Conservation (phyloP, 1,140 invertebrate species). For the Euura saliciscinereae region DNA sequence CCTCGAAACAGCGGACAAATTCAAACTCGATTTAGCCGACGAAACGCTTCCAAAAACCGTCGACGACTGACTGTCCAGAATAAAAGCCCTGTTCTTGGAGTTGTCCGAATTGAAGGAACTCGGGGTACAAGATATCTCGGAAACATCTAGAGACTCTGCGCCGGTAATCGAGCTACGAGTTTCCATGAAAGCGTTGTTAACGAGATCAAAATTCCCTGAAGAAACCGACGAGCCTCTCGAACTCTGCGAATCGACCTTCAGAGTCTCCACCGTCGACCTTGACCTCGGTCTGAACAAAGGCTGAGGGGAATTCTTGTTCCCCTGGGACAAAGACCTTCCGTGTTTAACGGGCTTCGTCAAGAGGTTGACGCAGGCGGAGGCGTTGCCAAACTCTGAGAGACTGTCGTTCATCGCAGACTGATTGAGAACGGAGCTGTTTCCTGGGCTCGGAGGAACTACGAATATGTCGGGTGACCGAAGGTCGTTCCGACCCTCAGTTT, state of each 20-base stretch:
- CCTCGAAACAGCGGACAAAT: conserved; percentile 17
- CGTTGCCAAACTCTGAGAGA: conserved; percentile 30
- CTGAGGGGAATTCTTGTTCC: conserved; percentile 18
- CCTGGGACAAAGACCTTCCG: conserved; percentile 38
- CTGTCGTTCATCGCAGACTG: conserved; percentile 46
- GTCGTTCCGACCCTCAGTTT: too few species aligned
- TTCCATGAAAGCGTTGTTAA: conserved; percentile 25
- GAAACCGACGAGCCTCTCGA: too few species aligned
- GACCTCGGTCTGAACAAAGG: conserved; percentile 15
- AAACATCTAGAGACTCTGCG: background rate
- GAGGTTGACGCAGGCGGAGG: background rate
- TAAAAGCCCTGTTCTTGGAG: conserved; percentile 30
- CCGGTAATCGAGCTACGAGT: background rate
- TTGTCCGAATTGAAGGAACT: conserved; percentile 27
- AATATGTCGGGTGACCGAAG: conserved; percentile 16
- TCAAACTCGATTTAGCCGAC: conserved; percentile 33
- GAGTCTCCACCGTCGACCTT: conserved; percentile 21
- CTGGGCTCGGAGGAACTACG: conserved; percentile 9
- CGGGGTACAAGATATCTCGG: background rate
- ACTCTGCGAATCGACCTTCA: background rate
- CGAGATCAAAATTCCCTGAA: background rate
- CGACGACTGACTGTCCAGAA: conserved; percentile 15
- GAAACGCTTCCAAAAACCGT: conserved; percentile 18
- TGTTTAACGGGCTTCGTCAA: conserved; percentile 12
- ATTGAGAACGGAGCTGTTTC: conserved; percentile 41